A percentile compares a stretch with the other conserved stretches of the same genome.
These are phyloP conservation scores for Cotesia chilonis DNA, from an alignment of 1,140 invertebrate species.

Conservation along the genomic window DNA sequence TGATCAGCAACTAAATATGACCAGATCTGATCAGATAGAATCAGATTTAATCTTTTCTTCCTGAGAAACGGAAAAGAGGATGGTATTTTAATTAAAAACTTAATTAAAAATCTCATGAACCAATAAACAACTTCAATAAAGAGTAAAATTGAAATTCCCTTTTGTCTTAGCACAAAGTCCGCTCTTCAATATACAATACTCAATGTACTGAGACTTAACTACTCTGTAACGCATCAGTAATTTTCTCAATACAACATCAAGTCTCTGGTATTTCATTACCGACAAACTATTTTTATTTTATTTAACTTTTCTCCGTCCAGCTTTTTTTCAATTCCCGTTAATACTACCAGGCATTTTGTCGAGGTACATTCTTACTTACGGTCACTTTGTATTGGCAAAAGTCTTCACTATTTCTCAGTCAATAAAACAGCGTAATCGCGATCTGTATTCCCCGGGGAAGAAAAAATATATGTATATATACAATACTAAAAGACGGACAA, in stretches of 20 bases:
- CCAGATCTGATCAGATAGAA: no score
- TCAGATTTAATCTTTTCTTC: no score
- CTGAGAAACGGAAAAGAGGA: no score
- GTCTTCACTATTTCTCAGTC: no score
- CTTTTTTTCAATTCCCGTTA: constrained; percentile 41
- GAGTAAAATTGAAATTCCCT: not conserved
- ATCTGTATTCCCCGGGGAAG: not conserved
- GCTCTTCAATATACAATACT: not conserved
- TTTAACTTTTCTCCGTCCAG: constrained; percentile 20
- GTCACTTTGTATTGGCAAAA: no score
- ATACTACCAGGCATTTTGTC: constrained; percentile 35
- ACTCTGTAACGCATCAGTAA: not conserved
- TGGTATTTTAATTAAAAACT: no score
- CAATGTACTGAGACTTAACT: constrained; percentile 14
- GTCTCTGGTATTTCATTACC: constrained; percentile 33
- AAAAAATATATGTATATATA: no score
- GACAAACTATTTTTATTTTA: no score
- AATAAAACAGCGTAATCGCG: no score
- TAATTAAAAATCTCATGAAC: no score
- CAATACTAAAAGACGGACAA: not conserved
- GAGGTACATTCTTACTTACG: no score
- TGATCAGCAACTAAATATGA: no score
- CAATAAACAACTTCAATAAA: constrained; percentile 4
- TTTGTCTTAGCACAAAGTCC: not conserved
- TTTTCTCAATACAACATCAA: constrained; percentile 8